phyloP scores from a whole-genome alignment of 2,797 vertebrate species.

The Enteromius mattozi region DNA sequence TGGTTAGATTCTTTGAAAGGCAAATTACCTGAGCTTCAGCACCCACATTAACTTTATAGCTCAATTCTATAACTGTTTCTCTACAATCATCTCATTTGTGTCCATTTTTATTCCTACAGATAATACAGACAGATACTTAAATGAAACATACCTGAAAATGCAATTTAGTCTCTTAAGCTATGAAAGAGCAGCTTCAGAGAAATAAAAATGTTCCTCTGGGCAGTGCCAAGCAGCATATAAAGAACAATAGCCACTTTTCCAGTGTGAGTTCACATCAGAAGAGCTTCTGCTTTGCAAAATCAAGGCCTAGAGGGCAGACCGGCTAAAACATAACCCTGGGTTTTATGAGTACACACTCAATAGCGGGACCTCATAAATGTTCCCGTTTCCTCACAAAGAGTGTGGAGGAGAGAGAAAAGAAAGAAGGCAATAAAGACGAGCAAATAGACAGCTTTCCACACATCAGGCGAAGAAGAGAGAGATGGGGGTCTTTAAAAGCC shows the following conservation, averaged over 20 bases:
- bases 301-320: constrained; percentile 31
- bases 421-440: constrained; percentile 31
- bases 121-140: neutral
- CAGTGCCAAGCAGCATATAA: constrained; percentile 10
- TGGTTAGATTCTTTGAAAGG: neutral
- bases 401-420: constrained; percentile 14
- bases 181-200: neutral
- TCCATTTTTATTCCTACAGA: constrained; percentile 3
- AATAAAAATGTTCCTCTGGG: constrained; percentile 1
- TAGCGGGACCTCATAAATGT: constrained; percentile 40
- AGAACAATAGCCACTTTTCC: constrained; percentile 8
- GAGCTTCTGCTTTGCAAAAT: constrained; percentile 34
- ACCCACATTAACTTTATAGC: neutral
- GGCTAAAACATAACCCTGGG: constrained; percentile 25
- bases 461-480: constrained; percentile 25
- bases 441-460: constrained; percentile 23
- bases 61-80: neutral
- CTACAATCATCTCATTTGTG: neutral
- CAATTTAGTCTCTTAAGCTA: constrained; percentile 13
- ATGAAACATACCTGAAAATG: neutral
- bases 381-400: constrained; percentile 27
- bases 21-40: neutral
- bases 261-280: constrained; percentile 22
- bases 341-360: constrained; percentile 37
- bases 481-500: neutral